A percentile compares a stretch with the other conserved stretches of the same genome.
These are phyloP conservation scores for Psammodynastes pulverulentus DNA, from an alignment of 2,113 vertebrate genomes.

Conservation along the genomic window DNA sequence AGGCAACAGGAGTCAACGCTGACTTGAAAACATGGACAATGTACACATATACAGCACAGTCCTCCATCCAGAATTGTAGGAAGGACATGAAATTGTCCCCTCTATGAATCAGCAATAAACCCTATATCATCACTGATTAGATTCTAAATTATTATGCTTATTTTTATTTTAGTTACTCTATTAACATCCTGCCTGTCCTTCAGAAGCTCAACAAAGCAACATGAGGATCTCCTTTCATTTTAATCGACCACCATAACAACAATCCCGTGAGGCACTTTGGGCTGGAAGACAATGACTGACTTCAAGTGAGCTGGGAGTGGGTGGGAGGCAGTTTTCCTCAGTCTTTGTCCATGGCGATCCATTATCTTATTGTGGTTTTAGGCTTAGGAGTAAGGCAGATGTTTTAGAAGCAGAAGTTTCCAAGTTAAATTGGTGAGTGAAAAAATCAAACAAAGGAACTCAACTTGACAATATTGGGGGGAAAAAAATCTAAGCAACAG, in stretches of 20 bases:
- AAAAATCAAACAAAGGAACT: not conserved
- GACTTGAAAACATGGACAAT: not conserved
- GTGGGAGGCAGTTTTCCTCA: not conserved
- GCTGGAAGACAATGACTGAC: not conserved
- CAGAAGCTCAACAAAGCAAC: not conserved
- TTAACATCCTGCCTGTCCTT: not conserved
- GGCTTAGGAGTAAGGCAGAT: not conserved
- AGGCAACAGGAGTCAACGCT: not conserved
- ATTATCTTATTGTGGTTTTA: not conserved
- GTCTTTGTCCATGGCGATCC: not conserved
- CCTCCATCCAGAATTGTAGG: not conserved
- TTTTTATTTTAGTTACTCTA: not conserved
- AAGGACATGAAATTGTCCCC: not conserved
- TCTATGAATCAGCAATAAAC: not conserved
- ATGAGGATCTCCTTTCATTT: not conserved
- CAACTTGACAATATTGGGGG: not conserved
- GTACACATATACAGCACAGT: not conserved
- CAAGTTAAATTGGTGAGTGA: not conserved
- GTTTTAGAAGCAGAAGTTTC: not conserved
- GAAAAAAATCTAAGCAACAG: not conserved
- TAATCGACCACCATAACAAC: not conserved
- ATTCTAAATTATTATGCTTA: not conserved
- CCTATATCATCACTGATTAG: not conserved
- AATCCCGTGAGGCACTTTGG: not conserved
- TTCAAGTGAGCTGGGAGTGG: not conserved